Base-by-base conservation (phyloP, 1,140 invertebrate genomes). In the Drosophila bocki region DNA sequence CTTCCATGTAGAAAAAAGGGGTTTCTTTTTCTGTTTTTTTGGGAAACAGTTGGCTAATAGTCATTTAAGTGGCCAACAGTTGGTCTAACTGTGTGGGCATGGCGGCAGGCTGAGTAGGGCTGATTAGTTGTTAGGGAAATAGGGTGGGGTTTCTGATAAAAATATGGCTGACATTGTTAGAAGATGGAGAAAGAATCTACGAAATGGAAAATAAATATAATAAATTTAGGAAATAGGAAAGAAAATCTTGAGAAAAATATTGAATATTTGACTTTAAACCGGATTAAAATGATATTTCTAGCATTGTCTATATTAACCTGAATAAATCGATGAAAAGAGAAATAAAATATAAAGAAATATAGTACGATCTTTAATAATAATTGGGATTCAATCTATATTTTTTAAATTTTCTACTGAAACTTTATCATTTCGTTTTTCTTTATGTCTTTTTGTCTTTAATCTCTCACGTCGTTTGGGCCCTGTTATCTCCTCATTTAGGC, bases 31-130 rank as follows among this genome's bases (percentile, higher is more conserved):
- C 22, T 22, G 22, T 22, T 48, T 22, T 7, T 9, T 15, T 4
- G 11, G 67, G 17, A 62, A 78, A 78, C 75, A 78, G 75, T 78
- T 78, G 75, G 75, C 75, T 78, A 78, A 78, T 78, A 70, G 75
- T 44, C 59, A 54, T 58, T 65, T 61, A 63, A 63, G 61, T 47
- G 45, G 44, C 44, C 51, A 83, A 76, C 80, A 79, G 80, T 83
- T 83, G 68, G 62, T 47, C 62, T 75, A 80, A 75, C 67, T 65
- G 62, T 53, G 47, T 62, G 51, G 67, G 61, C 35, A 51, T 59
- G 69, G 56, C 11, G 50, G 12, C 29, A 6, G 13, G 11, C 26
- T 29, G 26, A 15, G 35, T 42, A 50, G 35, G 44, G 29, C 42
- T 41, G 51, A 71, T 42, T 29, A 47, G 53, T 45, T 54, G 47